Conservation (phyloP, 2,888 invertebrate species). For the Folsomia manolachei region DNA sequence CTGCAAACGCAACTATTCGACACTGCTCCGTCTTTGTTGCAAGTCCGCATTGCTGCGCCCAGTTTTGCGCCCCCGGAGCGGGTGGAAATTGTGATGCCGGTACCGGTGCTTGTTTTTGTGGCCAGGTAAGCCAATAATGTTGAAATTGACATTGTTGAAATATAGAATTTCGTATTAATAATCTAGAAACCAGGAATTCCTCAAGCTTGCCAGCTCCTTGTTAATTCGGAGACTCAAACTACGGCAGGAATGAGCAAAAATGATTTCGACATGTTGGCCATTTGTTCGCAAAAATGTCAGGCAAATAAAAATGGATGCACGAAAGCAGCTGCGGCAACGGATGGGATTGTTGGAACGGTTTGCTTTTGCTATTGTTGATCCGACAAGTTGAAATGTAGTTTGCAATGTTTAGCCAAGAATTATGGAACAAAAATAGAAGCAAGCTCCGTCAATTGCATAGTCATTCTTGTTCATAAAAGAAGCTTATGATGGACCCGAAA, state of each 20-base stretch:
- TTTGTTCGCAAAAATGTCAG: not conserved
- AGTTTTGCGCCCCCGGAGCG: slow-evolving; percentile 1
- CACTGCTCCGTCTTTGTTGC: not conserved
- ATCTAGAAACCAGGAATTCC: not conserved
- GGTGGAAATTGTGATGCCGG: not conserved
- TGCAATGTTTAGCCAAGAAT: too few relatives aligned
- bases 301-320: slow-evolving; percentile 15
- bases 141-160: too few relatives aligned
- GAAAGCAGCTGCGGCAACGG: slow-evolving; percentile 21
- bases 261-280: not conserved
- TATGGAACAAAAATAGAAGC: too few relatives aligned
- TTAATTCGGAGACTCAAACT: not conserved
- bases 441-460: too few relatives aligned
- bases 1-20: not conserved
- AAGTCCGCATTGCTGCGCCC: slow-evolving; percentile 2
- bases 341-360: slow-evolving; percentile 24
- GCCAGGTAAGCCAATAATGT: slow-evolving; percentile 7
- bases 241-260: slow-evolving; percentile 5
- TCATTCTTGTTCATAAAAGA: too few relatives aligned
- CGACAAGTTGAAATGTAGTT: too few relatives aligned
- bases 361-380: slow-evolving; percentile 27
- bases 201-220: not conserved
- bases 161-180: not conserved
- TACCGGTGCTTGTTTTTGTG: slow-evolving; percentile 5
- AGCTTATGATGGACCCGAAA: too few relatives aligned